Evolutionary conservation across 2,888 invertebrate genomes (phyloP).

Genomic region (Luperina testacea): DNA sequence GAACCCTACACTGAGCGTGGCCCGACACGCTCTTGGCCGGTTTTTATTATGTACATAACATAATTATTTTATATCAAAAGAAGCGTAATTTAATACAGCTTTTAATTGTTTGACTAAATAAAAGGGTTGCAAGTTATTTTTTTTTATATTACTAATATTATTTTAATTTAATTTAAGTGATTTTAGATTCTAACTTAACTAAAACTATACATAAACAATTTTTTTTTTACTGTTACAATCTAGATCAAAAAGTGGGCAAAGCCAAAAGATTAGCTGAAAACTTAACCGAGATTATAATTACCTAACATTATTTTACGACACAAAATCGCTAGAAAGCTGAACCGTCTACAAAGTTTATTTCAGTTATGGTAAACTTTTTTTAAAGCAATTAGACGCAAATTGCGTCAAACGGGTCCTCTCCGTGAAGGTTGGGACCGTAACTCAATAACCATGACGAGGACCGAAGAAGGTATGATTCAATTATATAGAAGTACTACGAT

Average conservation of each 20-base stretch:
- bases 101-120: too few species aligned
- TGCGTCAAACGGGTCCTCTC: conserved; percentile 30
- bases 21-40: too few species aligned
- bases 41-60: too few species aligned
- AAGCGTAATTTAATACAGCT: too few species aligned
- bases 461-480: conserved; percentile 24
- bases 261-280: conserved; percentile 10
- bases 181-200: too few species aligned
- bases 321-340: conserved; percentile 10
- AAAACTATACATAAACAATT: too few species aligned
- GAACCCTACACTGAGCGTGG: too few species aligned
- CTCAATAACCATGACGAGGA: conserved; percentile 48
- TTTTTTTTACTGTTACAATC: neutral
- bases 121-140: too few species aligned
- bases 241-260: neutral
- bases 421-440: conserved; percentile 37
- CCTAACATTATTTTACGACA: conserved; percentile 16
- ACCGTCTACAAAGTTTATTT: conserved; percentile 49
- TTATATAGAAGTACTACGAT: neutral
- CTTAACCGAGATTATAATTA: conserved; percentile 16
- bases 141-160: too few species aligned
- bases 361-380: conserved; percentile 53
- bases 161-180: too few species aligned
- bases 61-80: too few species aligned
- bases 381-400: conserved; percentile 60